Percentiles rank a stretch among this genome's conserved stretches.
Conservation (phyloP, 2,797 vertebrate genomes). For the Muscicapa comitata region DNA sequence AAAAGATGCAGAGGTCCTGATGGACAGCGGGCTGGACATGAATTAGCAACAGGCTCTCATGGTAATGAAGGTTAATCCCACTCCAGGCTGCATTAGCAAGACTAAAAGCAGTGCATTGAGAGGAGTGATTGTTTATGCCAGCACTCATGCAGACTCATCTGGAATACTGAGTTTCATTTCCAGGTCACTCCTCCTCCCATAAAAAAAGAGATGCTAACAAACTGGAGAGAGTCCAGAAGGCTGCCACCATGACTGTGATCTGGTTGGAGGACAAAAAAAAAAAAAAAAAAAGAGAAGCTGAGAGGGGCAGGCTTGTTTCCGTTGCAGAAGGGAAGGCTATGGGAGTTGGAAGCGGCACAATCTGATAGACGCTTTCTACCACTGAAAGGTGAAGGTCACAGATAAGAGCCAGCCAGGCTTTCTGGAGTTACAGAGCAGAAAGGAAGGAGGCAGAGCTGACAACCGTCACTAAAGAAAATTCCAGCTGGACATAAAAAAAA, state of each 20-base stretch:
- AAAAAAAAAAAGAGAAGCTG: neutral
- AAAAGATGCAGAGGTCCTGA: neutral
- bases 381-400: neutral
- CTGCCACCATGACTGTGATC: fast-evolving
- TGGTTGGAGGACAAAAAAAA: neutral
- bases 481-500: neutral
- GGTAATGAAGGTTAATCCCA: neutral
- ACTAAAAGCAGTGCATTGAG: neutral
- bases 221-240: neutral
- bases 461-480: neutral
- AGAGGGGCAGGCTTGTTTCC: neutral
- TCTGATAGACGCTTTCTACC: neutral
- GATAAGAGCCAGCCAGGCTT: neutral
- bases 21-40: neutral
- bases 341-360: neutral
- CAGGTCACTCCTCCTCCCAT: neutral
- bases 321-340: neutral
- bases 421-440: neutral
- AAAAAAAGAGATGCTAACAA: neutral
- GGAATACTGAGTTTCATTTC: neutral
- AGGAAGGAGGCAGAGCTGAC: neutral
- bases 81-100: neutral
- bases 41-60: neutral
- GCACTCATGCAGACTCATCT: neutral
- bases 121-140: neutral